A percentile compares a stretch with the other conserved stretches of the same genome.
Evolutionary conservation across 1,140 invertebrate genomes (phyloP).

Genomic region (Scaptodrosophila lebanonensis): DNA sequence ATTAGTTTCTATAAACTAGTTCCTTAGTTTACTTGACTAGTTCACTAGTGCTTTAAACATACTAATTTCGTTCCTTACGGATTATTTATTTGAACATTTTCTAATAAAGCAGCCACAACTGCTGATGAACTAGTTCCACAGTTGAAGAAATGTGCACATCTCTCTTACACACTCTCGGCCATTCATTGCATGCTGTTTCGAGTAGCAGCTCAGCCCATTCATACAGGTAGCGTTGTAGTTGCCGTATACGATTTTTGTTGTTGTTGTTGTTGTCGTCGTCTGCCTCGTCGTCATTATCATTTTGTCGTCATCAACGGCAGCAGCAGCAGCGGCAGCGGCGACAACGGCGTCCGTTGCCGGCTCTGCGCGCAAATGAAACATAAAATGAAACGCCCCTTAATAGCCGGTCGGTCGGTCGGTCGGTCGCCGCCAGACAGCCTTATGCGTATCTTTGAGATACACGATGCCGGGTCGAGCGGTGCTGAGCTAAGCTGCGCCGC

Average conservation of each 20-base stretch:
- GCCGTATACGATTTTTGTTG: neutral
- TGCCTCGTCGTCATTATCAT: slow-evolving; percentile 67
- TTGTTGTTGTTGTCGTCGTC: slow-evolving; percentile 21
- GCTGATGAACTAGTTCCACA: too few species aligned
- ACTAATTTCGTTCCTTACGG: too few species aligned
- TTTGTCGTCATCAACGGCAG: slow-evolving; percentile 69
- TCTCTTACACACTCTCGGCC: too few species aligned
- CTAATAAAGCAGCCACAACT: too few species aligned
- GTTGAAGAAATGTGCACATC: too few species aligned
- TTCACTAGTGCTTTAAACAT: too few species aligned
- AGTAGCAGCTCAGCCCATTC: slow-evolving; percentile 36
- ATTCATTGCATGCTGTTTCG: slow-evolving; percentile 52
- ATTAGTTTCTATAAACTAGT: too few species aligned
- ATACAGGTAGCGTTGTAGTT: slow-evolving; percentile 45
- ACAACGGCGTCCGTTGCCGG: slow-evolving; percentile 1
- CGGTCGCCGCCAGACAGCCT: slow-evolving; percentile 36
- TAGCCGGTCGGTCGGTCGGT: slow-evolving; percentile 34
- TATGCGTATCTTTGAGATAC: slow-evolving; percentile 66
- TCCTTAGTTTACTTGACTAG: too few species aligned
- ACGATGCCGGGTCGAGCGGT: too few species aligned
- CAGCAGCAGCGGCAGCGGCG: neutral
- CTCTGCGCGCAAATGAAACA: slow-evolving; percentile 70
- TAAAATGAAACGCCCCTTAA: slow-evolving; percentile 75
- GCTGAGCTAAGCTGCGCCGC: too few species aligned
- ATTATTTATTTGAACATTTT: too few species aligned